Conservation (phyloP, 2,888 invertebrate species). For the Antheraea assamensis region DNA sequence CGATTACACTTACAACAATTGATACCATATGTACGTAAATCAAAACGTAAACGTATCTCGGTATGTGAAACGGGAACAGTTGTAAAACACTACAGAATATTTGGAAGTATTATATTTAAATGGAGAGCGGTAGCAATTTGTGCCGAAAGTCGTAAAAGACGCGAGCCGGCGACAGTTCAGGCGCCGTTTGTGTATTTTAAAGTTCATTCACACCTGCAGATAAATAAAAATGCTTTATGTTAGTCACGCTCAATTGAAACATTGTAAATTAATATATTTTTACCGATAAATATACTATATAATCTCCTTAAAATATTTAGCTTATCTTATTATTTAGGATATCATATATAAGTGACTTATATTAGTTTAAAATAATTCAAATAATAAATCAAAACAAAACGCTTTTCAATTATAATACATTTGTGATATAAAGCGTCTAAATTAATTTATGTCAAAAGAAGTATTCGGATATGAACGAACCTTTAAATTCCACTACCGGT, state of each 20-base stretch:
- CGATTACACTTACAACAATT: background rate
- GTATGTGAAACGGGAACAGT: background rate
- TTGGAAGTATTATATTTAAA: conserved; percentile 51
- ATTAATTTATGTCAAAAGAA: background rate
- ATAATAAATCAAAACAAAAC: too few relatives aligned
- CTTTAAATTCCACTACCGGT: conserved; percentile 13
- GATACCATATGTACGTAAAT: background rate
- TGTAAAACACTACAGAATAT: conserved; percentile 12
- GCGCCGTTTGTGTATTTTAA: conserved; percentile 47
- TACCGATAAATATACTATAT: too few relatives aligned
- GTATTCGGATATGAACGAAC: conserved; percentile 10
- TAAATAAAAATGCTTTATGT: background rate
- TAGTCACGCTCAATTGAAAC: background rate
- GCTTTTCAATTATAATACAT: too few relatives aligned
- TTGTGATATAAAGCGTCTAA: too few relatives aligned
- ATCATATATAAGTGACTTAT: too few relatives aligned
- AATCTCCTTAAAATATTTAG: too few relatives aligned
- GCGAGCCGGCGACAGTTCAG: conserved; percentile 55
- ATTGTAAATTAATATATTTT: background rate
- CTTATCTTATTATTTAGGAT: too few relatives aligned
- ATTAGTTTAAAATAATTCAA: too few relatives aligned
- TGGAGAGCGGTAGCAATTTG: conserved; percentile 70
- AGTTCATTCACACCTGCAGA: conserved; percentile 1
- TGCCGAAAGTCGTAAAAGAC: conserved; percentile 73
- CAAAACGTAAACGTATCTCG: background rate